Evolutionary conservation across 2,113 vertebrate species (phyloP).

Genomic region (Motacilla alba): DNA sequence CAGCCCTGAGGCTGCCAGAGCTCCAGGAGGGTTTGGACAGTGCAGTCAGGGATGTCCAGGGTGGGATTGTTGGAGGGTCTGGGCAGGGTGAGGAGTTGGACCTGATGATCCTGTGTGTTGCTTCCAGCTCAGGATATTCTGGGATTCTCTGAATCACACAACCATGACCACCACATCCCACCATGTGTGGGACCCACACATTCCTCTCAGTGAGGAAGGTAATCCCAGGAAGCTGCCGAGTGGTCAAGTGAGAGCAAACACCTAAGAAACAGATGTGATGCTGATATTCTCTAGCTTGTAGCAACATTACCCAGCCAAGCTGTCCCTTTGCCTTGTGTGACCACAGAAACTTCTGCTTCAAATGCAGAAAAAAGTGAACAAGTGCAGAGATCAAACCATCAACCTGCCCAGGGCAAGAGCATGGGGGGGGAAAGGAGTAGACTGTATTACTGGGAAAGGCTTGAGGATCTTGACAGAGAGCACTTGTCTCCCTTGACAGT

Average conservation of each 20-base stretch:
- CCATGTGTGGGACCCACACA: not conserved
- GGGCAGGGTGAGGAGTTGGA: not conserved
- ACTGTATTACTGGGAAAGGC: not conserved
- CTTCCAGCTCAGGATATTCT: not conserved
- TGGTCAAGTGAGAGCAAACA: not conserved
- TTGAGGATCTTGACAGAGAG: not conserved
- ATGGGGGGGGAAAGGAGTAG: not conserved
- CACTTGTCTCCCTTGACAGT: not conserved
- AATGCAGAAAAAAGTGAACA: not conserved
- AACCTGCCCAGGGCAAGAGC: not conserved
- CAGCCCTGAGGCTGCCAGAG: not conserved
- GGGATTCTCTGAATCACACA: not conserved
- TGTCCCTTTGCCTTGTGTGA: not conserved
- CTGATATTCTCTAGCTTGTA: not conserved
- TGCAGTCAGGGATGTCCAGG: accelerated
- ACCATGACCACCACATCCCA: not conserved
- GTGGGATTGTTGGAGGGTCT: not conserved
- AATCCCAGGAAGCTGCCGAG: not conserved
- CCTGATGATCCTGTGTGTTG: accelerated
- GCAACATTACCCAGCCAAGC: not conserved
- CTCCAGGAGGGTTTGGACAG: not conserved
- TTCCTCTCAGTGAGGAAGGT: not conserved
- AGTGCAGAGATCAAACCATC: not conserved
- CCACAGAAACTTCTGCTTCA: not conserved
- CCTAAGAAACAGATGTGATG: not conserved